Evolutionary conservation across 2,797 vertebrate species (phyloP).

Genomic region (Zonotrichia albicollis): DNA sequence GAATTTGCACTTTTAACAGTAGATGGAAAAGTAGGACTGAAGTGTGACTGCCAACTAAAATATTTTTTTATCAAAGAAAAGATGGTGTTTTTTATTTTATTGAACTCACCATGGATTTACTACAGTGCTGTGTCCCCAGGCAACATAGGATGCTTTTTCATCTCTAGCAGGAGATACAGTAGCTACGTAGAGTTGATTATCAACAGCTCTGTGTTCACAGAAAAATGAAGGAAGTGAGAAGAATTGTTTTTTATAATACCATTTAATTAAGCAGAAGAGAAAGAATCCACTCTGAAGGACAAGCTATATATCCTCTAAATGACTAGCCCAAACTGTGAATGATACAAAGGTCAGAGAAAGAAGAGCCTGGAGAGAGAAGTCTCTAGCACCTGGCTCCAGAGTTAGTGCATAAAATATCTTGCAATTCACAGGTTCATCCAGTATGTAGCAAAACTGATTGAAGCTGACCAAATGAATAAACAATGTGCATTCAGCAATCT

Average conservation of each 20-base stretch:
- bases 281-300: background rate
- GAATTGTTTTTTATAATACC: background rate
- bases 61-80: background rate
- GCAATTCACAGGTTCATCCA: background rate
- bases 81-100: background rate
- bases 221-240: background rate
- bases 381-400: background rate
- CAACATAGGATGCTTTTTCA: slow-evolving; percentile 87
- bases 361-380: background rate
- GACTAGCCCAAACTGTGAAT: background rate
- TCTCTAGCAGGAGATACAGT: slow-evolving; percentile 92
- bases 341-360: background rate
- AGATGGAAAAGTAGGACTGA: background rate
- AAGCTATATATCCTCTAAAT: background rate
- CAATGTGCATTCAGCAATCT: background rate
- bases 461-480: background rate
- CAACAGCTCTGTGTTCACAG: slow-evolving; percentile 83
- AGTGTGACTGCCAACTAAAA: background rate
- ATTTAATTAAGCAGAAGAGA: background rate
- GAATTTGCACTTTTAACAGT: background rate
- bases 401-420: background rate
- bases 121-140: slow-evolving; percentile 94
- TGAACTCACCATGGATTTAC: slow-evolving; percentile 89
- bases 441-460: background rate
- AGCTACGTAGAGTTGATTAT: slow-evolving; percentile 94